Conservation (phyloP, 2,888 invertebrate genomes). For the Lasioglossum vierecki region DNA sequence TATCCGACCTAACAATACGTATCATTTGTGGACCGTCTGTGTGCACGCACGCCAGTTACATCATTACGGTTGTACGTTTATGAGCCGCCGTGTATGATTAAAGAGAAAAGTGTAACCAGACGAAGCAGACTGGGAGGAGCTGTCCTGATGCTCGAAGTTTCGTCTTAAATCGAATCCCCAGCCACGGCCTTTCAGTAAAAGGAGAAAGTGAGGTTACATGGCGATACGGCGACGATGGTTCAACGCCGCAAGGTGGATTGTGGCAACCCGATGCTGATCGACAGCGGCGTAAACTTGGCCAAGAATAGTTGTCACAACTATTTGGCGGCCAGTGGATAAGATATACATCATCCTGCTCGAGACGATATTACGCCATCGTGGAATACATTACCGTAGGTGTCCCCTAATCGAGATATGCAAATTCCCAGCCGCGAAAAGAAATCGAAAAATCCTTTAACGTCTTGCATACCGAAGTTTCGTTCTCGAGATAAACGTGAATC, state of each 20-base stretch:
- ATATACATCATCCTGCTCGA: background rate
- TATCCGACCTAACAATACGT: background rate
- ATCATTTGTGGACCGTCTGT: background rate
- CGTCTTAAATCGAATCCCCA: conserved; percentile 54
- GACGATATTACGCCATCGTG: background rate
- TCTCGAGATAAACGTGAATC: background rate
- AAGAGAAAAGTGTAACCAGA: conserved; percentile 15
- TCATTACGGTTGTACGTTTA: background rate
- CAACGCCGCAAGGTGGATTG: conserved; percentile 67
- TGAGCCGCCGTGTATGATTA: conserved; percentile 14
- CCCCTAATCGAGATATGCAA: background rate
- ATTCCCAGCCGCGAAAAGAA: background rate
- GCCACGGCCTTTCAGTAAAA: conserved; percentile 64
- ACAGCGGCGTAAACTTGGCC: conserved; percentile 66
- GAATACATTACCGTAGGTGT: background rate
- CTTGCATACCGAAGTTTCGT: background rate
- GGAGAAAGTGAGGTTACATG: conserved; percentile 76
- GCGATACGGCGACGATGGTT: conserved; percentile 48
- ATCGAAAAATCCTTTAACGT: background rate
- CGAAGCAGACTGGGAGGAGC: conserved; percentile 21
- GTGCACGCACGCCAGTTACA: background rate
- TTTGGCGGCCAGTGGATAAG: background rate
- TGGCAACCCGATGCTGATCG: conserved; percentile 67
- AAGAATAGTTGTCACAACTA: conserved; percentile 28
- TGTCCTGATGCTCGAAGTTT: conserved; percentile 5